Evolutionary conservation across 2,888 invertebrate species (phyloP), one percentile per base, ranked within the genome.

Genomic region (Gonocerus acuteangulatus): DNA sequence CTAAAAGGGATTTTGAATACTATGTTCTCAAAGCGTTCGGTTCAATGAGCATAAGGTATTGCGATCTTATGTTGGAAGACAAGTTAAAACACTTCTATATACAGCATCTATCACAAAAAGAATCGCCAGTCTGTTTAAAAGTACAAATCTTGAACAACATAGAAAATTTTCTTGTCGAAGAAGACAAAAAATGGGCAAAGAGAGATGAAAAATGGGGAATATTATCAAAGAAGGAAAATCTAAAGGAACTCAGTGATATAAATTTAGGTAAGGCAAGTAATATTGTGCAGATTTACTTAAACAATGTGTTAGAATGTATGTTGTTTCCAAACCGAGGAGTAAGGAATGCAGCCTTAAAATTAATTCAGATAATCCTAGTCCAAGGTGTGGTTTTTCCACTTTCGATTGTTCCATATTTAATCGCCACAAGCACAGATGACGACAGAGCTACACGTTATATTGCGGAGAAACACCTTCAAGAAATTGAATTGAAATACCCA

Each of bases 161-260:
- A 65, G 93, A 95, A 77, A 84, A 88, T 75, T 99, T 96, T 78
- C 80, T 99, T 70, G 84, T 87, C 67, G 96, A 95, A 74, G 96
- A 97, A 71, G 97, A 99, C 75, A 86, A 88, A 70, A 80, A 92
- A 69, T 95, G 96, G 93, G 89, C 94, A 68, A 87, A 90, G 72
- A 92, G 93, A 72, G 95, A 97, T 78, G 87, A 89, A 72, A 94
- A 96, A 76, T 96, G 87, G 95, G 86, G 89, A 58, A 92, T 89
- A 72, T 80, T 86, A 71, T 89, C 92, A 19, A 93, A 95, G 73
- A 83, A 87, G 69, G 95, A 97, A 76, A 95, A 97, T 77, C 79
- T 99, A 62, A 97, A 97, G 73, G 97, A 97, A 78, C 97, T 99
- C 96, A 94, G 95, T 59, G 95, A 97, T 75, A 88, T 95, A 15